Evolutionary conservation across 2,113 vertebrate species (phyloP), one percentile per base, ranked within the genome.

Genomic region (Pyrgilauda ruficollis): DNA sequence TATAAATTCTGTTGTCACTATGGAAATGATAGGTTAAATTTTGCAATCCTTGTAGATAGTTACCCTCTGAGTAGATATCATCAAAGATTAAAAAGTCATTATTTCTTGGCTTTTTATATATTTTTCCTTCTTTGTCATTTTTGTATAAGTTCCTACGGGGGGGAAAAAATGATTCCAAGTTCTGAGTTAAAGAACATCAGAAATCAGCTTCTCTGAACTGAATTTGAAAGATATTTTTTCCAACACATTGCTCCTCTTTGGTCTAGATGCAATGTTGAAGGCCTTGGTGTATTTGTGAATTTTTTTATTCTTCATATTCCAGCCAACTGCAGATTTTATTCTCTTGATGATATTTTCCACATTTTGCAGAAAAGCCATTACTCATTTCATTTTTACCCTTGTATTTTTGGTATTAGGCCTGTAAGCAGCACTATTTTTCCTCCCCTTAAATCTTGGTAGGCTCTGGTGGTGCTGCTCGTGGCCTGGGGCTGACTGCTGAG

Each of bases 1-100:
- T 94, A 95, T 96, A 96, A 97, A 97, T 97, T 94, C 85, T 96
- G 86, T 96, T 96, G 90, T 97, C 96, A 96, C 95, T 76, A 59
- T 90, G 92, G 90, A 96, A 96, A 96, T 91, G 94, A 96, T 95
- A 96, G 88, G 96, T 96, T 95, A 94, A 96, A 91, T 89, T 96
- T 93, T 96, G 95, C 93, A 94, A 33, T 95, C 91, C 96, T 96
- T 74, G 87, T 87, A 94, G 94, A 95, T 94, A 92, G 89, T 96
- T 95, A 95, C 93, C 86, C 93, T 96, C 94, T 93, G 90, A 96
- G 95, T 73, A 96, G 95, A 94, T 88, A 97, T 97, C 94, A 95
- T 93, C 94, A 91, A 96, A 96, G 94, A 96, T 96, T 96, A 94
- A 96, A 93, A 96, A 93, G 90, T 91, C 93, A 91, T 97, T 96